Evolutionary conservation across 1,140 invertebrate genomes (phyloP), one percentile per base, ranked within the genome.

Genomic region (Agrilus planipennis): DNA sequence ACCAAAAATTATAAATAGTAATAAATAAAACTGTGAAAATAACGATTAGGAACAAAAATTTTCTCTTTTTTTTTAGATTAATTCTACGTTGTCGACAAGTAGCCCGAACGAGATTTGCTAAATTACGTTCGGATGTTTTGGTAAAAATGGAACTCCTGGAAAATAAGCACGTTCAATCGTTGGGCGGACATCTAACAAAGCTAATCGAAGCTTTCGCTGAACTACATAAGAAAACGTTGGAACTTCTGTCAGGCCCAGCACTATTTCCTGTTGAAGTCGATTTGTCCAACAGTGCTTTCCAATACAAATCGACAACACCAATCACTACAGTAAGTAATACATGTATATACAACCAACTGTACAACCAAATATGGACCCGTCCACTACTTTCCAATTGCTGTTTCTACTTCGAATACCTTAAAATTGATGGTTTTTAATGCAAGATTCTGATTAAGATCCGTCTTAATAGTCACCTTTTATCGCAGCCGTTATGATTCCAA

Each of bases 201-300:
- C 74, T 93, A 40, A 75, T 90, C 1, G 72, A 77, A 31, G 82
- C 82, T 10, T 70, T 97, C 42, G 76, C 85, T 2, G 77, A 81
- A 40, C 86, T 91, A 51, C 75, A 82, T 50, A 64, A 71, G 37
- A 73, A 71, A 30, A 67, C 70, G 0, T 65, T 74, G 29, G 73
- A 77, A 30, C 70, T 90, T 46, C 66, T 93, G 27, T 76, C 81
- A 20, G 73, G 77, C 28, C 75, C 79, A 1, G 73, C 77, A 0
- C 69, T 96, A 4, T 97, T 97, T 64, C 94, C 93, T 0, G 91
- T 99, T 7, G 94, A 99, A 68, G 86, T 98, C 12, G 92, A 97
- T 65, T 69, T 98, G 11, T 83, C 87, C 2, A 77, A 87, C 53
- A 86, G 82, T 32, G 90, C 91, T 21, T 95, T 96, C 58, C 81